phyloP scores from a whole-genome alignment of 2,888 invertebrate genomes.

The Eugnorisma glareosa region DNA sequence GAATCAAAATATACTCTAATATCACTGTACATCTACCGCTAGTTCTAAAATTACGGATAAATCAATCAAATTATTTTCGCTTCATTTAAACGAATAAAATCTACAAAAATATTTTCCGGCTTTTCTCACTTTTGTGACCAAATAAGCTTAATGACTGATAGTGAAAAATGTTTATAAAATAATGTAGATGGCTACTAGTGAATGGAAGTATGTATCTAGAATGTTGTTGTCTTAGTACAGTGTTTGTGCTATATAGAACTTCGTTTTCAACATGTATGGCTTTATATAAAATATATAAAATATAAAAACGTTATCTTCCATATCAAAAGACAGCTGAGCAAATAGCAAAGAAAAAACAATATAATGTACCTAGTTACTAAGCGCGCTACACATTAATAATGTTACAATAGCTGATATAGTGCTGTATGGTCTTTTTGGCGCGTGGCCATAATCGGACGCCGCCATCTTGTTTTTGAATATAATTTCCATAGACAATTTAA shows the following conservation, averaged over 20 bases:
- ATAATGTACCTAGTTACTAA: constrained; percentile 18
- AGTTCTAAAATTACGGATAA: constrained; percentile 13
- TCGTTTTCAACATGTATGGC: neutral
- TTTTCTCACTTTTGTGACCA: constrained; percentile 44
- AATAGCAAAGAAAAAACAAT: constrained; percentile 12
- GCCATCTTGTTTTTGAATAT: neutral
- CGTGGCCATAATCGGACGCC: neutral
- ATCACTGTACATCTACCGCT: constrained; percentile 18
- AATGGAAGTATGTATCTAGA: constrained; percentile 35
- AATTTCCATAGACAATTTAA: neutral
- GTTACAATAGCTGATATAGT: constrained; percentile 1
- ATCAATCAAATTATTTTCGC: constrained; percentile 19
- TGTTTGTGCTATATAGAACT: constrained; percentile 17
- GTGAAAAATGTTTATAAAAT: constrained; percentile 18
- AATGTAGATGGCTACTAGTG: constrained; percentile 30
- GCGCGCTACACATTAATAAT: constrained; percentile 13
- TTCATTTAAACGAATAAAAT: constrained; percentile 22
- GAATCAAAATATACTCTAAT: constrained; percentile 21
- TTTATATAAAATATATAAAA: neutral
- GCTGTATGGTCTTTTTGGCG: neutral
- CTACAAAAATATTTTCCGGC: constrained; percentile 31
- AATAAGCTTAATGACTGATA: constrained; percentile 49
- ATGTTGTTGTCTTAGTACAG: constrained; percentile 18
- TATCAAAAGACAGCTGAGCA: constrained; percentile 17
- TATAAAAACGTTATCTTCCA: constrained; percentile 3